These are phyloP conservation scores for Chrysaora quinquecirrha DNA, from an alignment of 30 jellyfish, hydroid and myxozoan genomes.

Conservation along the genomic window DNA sequence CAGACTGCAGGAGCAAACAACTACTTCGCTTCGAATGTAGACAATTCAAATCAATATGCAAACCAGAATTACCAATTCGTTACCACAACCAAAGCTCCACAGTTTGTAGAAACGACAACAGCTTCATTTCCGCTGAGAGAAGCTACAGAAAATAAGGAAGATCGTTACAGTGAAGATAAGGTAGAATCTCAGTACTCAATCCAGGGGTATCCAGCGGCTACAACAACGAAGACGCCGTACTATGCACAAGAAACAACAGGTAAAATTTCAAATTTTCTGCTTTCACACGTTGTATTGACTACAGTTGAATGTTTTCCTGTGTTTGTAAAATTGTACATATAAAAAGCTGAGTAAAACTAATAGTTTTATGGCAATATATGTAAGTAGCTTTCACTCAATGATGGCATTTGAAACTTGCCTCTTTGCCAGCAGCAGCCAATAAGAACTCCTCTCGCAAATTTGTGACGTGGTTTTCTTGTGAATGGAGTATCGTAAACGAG, in stretches of 20 bases:
- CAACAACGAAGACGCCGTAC: not conserved
- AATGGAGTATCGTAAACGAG: too few relatives aligned
- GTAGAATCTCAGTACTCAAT: not conserved
- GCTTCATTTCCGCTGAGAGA: not conserved
- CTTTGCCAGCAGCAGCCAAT: too few relatives aligned
- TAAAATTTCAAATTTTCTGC: not conserved
- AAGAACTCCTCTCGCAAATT: too few relatives aligned
- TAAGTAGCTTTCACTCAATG: too few relatives aligned
- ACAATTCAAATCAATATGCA: not conserved
- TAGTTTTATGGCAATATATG: too few relatives aligned
- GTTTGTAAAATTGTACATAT: too few relatives aligned
- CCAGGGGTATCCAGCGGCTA: not conserved
- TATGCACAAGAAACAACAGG: constrained; percentile 6
- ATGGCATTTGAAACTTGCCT: too few relatives aligned
- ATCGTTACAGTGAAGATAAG: not conserved
- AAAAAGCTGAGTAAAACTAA: too few relatives aligned
- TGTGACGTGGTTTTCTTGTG: too few relatives aligned
- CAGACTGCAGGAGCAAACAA: not conserved
- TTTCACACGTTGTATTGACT: not conserved
- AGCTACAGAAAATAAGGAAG: not conserved
- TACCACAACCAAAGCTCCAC: not conserved
- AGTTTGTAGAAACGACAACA: not conserved
- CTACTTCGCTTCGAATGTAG: not conserved
- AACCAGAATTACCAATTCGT: not conserved
- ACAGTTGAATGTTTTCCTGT: not conserved